Conservation (phyloP, 2,888 invertebrate species). For the Aricia artaxerxes region DNA sequence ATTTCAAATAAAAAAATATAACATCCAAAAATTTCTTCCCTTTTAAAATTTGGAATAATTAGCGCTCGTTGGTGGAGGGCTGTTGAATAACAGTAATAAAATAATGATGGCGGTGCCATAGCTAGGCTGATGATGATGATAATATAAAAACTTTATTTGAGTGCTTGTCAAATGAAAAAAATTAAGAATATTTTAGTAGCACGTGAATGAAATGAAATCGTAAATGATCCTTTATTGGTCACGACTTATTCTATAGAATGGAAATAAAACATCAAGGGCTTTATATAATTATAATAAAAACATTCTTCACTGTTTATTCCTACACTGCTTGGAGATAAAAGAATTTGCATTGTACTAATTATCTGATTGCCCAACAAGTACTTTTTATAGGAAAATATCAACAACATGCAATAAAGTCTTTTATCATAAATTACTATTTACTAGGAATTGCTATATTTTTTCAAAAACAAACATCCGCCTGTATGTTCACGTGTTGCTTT, state of each 20-base stretch:
- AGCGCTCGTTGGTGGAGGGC: too few species aligned
- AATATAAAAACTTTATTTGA: too few species aligned
- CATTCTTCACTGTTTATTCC: background rate
- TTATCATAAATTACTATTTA: background rate
- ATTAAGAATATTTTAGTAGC: too few species aligned
- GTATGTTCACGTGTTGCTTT: background rate
- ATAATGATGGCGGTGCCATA: too few species aligned
- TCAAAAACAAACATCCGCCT: background rate
- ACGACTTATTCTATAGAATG: background rate
- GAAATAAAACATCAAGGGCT: background rate
- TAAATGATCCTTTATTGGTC: background rate
- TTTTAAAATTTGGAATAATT: too few species aligned
- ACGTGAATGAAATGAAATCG: too few species aligned
- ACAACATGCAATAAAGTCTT: conserved; percentile 1
- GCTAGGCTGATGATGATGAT: too few species aligned
- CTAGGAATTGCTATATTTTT: background rate
- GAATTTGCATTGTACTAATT: conserved; percentile 6
- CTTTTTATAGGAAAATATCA: conserved; percentile 1
- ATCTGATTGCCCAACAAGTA: background rate
- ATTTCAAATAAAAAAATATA: too few species aligned
- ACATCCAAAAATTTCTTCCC: too few species aligned
- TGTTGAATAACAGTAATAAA: too few species aligned
- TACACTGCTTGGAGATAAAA: background rate
- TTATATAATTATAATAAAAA: background rate
- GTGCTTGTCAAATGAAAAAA: too few species aligned